Evolutionary conservation across 2,888 invertebrate species (phyloP), one percentile per base, ranked within the genome.

Genomic region (Oconnorella tubifera): DNA sequence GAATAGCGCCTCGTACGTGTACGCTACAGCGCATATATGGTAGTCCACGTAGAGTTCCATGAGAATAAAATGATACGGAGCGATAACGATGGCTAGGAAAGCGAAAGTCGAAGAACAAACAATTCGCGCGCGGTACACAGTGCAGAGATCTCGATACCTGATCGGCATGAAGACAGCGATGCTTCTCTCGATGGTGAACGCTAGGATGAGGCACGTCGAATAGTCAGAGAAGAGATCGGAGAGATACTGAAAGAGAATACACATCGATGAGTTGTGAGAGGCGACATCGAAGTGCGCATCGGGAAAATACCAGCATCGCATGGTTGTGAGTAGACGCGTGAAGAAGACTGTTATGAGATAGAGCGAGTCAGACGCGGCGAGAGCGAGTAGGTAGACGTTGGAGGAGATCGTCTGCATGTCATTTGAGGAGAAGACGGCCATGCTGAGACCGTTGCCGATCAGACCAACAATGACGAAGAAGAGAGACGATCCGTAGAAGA

Each of bases 131-230:
- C 70, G 51, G 6, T 23, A 32, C 32, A 71, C 70, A 2, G 72
- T 73, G 48, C 72, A 73, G 29, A 70, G 33, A 49, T 73, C 68
- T 48, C 72, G 71, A 65, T 71, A 73, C 19, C 58, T 50, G 1
- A 73, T 59, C 32, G 73, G 73, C 33, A 61, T 49, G 66, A 73
- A 72, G 48, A 69, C 68, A 14, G 73, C 73, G 10, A 70, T 61
- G 66, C 61, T 71, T 1, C 73, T 33, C 59, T 73, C 73, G 3
- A 72, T 58, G 48, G 73, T 73, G 66, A 73, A 73, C 49, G 66
- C 67, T 53, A 73, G 58, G 53, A 73, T 71, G n/a, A 73, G 65
- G 51, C 67, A 67, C 29, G 72, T 69, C 6, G 72, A 72, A 59
- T 70, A 73, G 66, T 72, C 67, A 1, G 70, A 68, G 56, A 70